phyloP scores from a whole-genome alignment of 2,113 vertebrate genomes.

The Scatophagus argus region DNA sequence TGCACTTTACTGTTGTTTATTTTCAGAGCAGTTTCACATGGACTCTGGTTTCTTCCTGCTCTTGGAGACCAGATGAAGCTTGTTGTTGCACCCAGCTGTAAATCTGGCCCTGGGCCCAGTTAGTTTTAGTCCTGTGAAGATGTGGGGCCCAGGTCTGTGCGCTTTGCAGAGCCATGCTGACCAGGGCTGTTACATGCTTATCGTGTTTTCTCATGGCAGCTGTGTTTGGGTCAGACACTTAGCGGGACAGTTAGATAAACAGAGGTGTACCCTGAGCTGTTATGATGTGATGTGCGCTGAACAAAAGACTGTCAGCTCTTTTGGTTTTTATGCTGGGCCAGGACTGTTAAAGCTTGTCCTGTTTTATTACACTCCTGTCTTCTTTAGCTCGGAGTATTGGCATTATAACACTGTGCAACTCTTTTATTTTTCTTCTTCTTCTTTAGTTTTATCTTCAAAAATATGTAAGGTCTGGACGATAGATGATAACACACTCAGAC shows the following conservation, averaged over 20 bases:
- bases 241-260: slow-evolving; percentile 27
- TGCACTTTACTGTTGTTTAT: neutral
- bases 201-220: slow-evolving; percentile 47
- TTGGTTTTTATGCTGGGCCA: neutral
- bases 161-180: slow-evolving; percentile 47
- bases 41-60: slow-evolving; percentile 13
- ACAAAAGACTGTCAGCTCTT: neutral
- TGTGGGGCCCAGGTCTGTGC: slow-evolving; percentile 6
- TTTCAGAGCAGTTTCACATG: slow-evolving; percentile 1
- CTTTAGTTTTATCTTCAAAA: neutral
- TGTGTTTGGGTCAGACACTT: slow-evolving; percentile 45
- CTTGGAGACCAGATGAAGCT: slow-evolving; percentile 46
- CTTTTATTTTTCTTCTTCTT: too few relatives aligned
- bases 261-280: neutral
- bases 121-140: slow-evolving; percentile 48
- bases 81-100: slow-evolving; percentile 64
- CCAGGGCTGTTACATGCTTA: neutral
- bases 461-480: neutral
- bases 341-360: neutral
- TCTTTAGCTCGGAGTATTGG: neutral
- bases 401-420: neutral
- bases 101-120: slow-evolving; percentile 34
- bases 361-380: neutral
- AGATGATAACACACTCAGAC: neutral
- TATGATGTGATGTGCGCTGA: slow-evolving; percentile 3